Percentiles rank a stretch among this genome's conserved stretches.
These are phyloP conservation scores for Phenacoccus solenopsis DNA, from an alignment of 1,140 invertebrate species.

Conservation along the genomic window DNA sequence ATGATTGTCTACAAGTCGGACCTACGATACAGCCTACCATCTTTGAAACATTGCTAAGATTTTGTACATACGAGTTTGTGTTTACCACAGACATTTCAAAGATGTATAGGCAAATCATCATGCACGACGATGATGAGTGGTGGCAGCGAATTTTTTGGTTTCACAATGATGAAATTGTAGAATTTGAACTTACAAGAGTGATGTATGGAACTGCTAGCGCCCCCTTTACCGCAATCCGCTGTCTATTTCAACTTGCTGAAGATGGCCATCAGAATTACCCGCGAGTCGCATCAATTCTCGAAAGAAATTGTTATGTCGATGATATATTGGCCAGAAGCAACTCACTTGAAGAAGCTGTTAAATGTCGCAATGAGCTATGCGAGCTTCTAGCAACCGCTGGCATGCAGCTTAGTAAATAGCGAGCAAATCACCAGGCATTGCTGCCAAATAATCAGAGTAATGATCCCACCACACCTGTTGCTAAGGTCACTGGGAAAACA, in stretches of 20 bases:
- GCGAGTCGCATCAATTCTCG: constrained; percentile 25
- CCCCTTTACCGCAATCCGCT: constrained; percentile 31
- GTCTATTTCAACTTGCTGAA: constrained; percentile 29
- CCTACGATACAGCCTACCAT: constrained; percentile 32
- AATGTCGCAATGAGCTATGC: constrained; percentile 21
- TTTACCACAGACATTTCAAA: constrained; percentile 33
- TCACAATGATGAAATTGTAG: constrained; percentile 22
- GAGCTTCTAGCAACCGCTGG: constrained; percentile 18
- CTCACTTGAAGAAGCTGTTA: constrained; percentile 24
- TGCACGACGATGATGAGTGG: constrained; percentile 30
- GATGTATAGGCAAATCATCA: constrained; percentile 35
- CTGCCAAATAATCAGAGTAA: no score
- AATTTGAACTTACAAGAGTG: constrained; percentile 32
- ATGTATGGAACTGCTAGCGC: constrained; percentile 34
- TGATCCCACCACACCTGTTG: no score
- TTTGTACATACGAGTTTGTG: constrained; percentile 30
- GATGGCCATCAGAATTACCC: constrained; percentile 28
- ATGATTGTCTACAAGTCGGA: constrained; percentile 30
- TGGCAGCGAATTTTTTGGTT: constrained; percentile 36
- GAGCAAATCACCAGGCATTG: constrained; percentile 21
- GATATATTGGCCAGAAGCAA: constrained; percentile 30
- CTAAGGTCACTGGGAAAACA: no score
- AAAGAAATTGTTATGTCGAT: constrained; percentile 32
- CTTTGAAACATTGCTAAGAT: constrained; percentile 34
- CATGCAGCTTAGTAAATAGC: constrained; percentile 28